Base-by-base conservation (phyloP, 2,797 vertebrate species). In the Sebastes elongatus region DNA sequence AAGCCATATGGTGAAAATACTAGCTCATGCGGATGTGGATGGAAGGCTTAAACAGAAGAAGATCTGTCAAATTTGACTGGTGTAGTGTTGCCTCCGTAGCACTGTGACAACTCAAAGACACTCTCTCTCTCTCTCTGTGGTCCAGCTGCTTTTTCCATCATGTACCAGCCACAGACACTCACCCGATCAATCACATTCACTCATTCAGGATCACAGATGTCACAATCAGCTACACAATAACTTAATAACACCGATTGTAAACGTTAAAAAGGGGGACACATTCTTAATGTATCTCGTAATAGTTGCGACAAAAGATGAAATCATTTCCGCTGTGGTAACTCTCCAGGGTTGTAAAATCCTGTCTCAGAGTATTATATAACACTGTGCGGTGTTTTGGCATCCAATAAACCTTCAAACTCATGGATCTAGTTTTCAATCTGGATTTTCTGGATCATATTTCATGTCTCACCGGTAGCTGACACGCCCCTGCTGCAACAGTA, bases 101-200 rank as follows among this genome's bases (percentile, higher is more conserved):
- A 59, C 25, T 56, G 42, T 59, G 42, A 74, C 74, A 59, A 79
- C 84, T 79, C 53, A 70, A 70, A 71, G 52, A 71, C 80, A 28
- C 72, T 13, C 33, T 35, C 53, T 71, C 33, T 46, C 52, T 71
- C 53, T 74, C 28, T 56, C 74, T 84, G 68, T 84, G 78, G 78
- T 80, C 82, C 84, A 88, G 67, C 86, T 89, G 87, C 59, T 82
- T 74, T 86, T 33, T 16, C 52, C 60, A 83, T 86, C 18, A 70
- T 52, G 57, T 11, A 23, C 33, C 56, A 33, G 25, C 57, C 73
- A 49, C 57, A 46, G 32, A 80, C 35, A 32, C 42, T 46, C 80
- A 80, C 71, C 70, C 76, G 64, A 78, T 82, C 56, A 32, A 68
- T 86, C 80, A 76, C 61, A 30, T 9, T 42, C 61, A 78, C 28